Evolutionary conservation across 2,797 vertebrate genomes (phyloP).

Genomic region (Trachops cirrhosus): DNA sequence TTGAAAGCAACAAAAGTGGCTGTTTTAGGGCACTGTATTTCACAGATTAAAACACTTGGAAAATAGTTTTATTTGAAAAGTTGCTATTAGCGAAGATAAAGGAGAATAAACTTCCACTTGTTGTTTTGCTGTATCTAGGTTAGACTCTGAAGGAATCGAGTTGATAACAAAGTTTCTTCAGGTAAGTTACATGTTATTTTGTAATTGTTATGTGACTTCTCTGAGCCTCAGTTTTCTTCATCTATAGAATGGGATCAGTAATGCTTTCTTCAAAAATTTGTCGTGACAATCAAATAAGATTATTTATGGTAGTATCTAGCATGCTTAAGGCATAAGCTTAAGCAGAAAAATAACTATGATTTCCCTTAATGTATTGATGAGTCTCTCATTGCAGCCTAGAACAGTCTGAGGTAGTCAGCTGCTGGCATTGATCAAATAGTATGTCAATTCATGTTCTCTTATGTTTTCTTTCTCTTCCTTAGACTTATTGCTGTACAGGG

Average conservation of each 20-base stretch:
- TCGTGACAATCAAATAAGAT: background rate
- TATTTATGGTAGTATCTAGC: background rate
- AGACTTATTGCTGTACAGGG: background rate
- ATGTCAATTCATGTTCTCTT: background rate
- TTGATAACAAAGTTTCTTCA: constrained; percentile 95
- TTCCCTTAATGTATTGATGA: background rate
- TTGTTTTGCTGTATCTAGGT: constrained; percentile 83
- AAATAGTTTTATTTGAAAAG: constrained; percentile 34
- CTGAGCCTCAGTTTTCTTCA: background rate
- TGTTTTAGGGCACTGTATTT: constrained; percentile 33
- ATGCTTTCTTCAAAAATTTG: background rate
- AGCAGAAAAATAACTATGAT: background rate
- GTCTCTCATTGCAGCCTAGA: background rate
- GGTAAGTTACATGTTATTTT: constrained; percentile 85
- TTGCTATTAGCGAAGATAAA: constrained; percentile 36
- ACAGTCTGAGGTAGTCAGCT: background rate
- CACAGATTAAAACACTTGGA: background rate
- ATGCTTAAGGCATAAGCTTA: background rate
- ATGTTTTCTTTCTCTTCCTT: background rate
- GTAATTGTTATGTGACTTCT: constrained; percentile 6
- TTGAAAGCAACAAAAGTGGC: background rate
- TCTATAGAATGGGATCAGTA: background rate
- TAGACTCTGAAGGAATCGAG: constrained; percentile 97
- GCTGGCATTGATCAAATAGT: background rate
- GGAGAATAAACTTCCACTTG: constrained; percentile 28